phyloP scores from a whole-genome alignment of 2,113 vertebrate genomes.

The Pitta sordida region DNA sequence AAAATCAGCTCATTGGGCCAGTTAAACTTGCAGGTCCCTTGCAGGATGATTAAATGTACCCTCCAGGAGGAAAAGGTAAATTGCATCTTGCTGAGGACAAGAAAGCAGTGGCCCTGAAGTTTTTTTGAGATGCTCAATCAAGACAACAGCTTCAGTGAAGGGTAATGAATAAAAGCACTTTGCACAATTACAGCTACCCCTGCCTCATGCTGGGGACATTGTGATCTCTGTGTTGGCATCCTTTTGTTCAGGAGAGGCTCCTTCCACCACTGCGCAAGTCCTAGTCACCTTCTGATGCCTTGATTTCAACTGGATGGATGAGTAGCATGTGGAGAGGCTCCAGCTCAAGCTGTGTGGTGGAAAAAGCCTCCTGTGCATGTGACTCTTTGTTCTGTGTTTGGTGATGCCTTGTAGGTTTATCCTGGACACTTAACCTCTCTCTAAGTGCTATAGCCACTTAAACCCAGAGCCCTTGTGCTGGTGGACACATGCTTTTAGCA shows the following conservation, averaged over 20 bases:
- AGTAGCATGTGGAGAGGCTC: background rate
- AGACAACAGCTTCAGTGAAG: background rate
- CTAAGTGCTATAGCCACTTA: background rate
- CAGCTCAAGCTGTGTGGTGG: background rate
- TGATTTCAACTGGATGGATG: background rate
- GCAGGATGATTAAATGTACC: background rate
- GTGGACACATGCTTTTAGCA: fast-evolving
- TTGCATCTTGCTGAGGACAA: background rate
- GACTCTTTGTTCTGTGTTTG: background rate
- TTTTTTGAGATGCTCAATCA: conserved; percentile 3
- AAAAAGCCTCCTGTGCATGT: background rate
- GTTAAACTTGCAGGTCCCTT: conserved; percentile 12
- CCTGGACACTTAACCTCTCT: background rate
- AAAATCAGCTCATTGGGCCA: conserved; percentile 4
- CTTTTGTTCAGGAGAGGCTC: background rate
- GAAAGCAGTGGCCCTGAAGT: background rate
- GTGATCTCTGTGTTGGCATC: background rate
- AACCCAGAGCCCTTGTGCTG: background rate
- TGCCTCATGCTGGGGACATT: background rate
- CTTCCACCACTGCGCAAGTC: background rate
- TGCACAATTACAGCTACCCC: background rate
- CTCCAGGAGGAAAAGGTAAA: conserved; percentile 23
- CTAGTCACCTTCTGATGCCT: background rate
- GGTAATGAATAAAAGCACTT: conserved; percentile 9
- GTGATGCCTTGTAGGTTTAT: background rate